phyloP scores from a whole-genome alignment of 2,797 vertebrate species.

The Psittacula echo region DNA sequence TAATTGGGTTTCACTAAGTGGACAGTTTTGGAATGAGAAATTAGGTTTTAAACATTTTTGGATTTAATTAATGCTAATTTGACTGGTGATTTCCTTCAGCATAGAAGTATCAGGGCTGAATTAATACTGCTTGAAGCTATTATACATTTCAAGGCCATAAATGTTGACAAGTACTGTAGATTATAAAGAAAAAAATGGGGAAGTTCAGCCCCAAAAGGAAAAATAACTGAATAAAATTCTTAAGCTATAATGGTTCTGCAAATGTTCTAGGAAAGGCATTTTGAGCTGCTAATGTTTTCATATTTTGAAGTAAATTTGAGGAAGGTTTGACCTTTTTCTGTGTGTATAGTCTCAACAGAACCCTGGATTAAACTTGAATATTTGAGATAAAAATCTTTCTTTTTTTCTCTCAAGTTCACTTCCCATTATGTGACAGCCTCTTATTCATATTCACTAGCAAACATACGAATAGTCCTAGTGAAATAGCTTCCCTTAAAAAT shows the following conservation, averaged over 20 bases:
- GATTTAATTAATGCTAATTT: slow-evolving; percentile 57
- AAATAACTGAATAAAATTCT: background rate
- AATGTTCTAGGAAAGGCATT: background rate
- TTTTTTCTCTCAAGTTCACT: background rate
- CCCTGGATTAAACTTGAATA: background rate
- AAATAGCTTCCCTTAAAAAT: background rate
- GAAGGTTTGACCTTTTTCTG: background rate
- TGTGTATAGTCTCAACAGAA: background rate
- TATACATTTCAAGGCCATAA: slow-evolving; percentile 3
- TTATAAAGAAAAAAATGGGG: fast-evolving
- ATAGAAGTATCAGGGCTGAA: background rate
- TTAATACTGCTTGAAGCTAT: slow-evolving; percentile 40
- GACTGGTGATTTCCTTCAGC: slow-evolving; percentile 38
- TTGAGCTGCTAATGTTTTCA: background rate
- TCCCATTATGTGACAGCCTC: background rate
- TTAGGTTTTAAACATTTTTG: slow-evolving; percentile 54
- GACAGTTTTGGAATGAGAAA: slow-evolving; percentile 32
- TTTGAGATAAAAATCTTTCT: background rate
- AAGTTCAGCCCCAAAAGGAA: background rate
- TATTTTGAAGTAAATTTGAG: background rate
- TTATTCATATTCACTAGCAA: background rate
- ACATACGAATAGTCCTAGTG: background rate
- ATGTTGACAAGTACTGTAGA: background rate
- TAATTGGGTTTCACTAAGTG: slow-evolving; percentile 54
- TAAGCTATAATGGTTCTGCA: background rate